Evolutionary conservation across 1,140 invertebrate species (phyloP).

Genomic region (Drosophila melanogaster): Release_6_plus_ISO1_MT NT_037436.4:13977001-13977500

Average conservation of each 20-base stretch:
- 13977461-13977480: slow-evolving; percentile 97
- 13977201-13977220: slow-evolving; percentile 98
- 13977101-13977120: slow-evolving; percentile 97
- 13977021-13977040: slow-evolving; percentile 94
- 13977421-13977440: slow-evolving; percentile 95
- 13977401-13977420: slow-evolving; percentile 94
- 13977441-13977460: slow-evolving; percentile 96
- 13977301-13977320: slow-evolving; percentile 94
- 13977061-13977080: slow-evolving; percentile 95
- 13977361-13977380: slow-evolving; percentile 94
- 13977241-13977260: slow-evolving; percentile 97
- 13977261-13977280: slow-evolving; percentile 98
- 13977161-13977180: slow-evolving; percentile 95
- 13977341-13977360: slow-evolving; percentile 99
- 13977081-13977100: slow-evolving; percentile 96
- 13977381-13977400: slow-evolving; percentile 94
- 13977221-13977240: slow-evolving; percentile 99
- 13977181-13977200: slow-evolving; percentile 95
- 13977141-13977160: slow-evolving; percentile 95
- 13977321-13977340: slow-evolving; percentile 95
- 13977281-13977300: slow-evolving; percentile 96
- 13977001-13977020: slow-evolving; percentile 98
- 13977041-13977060: slow-evolving; percentile 97
- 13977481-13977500: slow-evolving; percentile 96
- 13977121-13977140: slow-evolving; percentile 96